These are phyloP conservation scores for Cephus runcator DNA, from an alignment of 2,888 invertebrate species.

Conservation along the genomic window DNA sequence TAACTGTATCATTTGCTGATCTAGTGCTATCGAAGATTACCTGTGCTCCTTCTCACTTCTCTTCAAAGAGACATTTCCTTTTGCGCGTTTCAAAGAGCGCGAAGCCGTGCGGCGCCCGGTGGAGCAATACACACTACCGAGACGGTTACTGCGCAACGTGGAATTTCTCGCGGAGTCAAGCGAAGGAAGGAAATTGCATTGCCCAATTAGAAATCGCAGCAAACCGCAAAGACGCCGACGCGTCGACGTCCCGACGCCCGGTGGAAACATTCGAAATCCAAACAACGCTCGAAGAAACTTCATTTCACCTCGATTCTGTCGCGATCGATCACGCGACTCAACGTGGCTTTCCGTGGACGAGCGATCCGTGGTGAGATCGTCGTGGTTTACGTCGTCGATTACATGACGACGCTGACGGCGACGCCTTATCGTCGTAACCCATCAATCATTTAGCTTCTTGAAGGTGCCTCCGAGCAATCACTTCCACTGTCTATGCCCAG, in stretches of 20 bases:
- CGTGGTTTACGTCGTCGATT: background rate
- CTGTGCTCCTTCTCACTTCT: background rate
- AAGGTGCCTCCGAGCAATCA: background rate
- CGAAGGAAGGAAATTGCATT: conserved; percentile 48
- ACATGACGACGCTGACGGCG: background rate
- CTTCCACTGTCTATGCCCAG: background rate
- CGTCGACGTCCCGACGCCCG: conserved; percentile 2
- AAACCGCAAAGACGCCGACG: conserved; percentile 33
- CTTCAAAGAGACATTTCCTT: background rate
- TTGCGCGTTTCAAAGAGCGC: background rate
- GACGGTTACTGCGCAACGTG: conserved; percentile 17
- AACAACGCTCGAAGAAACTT: background rate
- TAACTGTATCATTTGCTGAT: background rate
- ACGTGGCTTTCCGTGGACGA: too few species aligned
- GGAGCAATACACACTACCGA: background rate
- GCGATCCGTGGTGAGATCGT: background rate
- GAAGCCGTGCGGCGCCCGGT: conserved; percentile 13
- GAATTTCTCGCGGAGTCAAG: conserved; percentile 25
- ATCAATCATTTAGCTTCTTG: background rate
- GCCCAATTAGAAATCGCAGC: conserved; percentile 46
- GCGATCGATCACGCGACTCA: background rate
- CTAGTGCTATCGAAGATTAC: background rate
- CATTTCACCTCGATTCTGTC: background rate
- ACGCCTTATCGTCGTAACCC: background rate
- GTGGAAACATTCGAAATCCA: background rate